Conservation (phyloP, 2,113 vertebrate genomes). For the Macaca fascicularis region T2T-MFA8v1.1 NC_088378.1:38393501-38394000, state of each 20-base stretch:
- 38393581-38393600: not conserved
- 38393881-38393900: not conserved
- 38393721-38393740: not conserved
- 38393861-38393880: not conserved
- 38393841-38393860: not conserved
- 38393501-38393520: conserved; percentile 11
- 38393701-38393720: not conserved
- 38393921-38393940: not conserved
- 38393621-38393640: not conserved
- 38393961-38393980: not conserved
- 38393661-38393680: not conserved
- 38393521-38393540: not conserved
- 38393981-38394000: not conserved
- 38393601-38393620: not conserved
- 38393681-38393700: not conserved
- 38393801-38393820: not conserved
- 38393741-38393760: not conserved
- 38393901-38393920: not conserved
- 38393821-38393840: not conserved
- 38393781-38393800: not conserved
- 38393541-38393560: not conserved
- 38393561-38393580: not conserved
- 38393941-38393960: not conserved
- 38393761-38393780: not conserved
- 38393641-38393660: not conserved